phyloP scores from a whole-genome alignment of 2,888 invertebrate species.

The Ophion ellenae region DNA sequence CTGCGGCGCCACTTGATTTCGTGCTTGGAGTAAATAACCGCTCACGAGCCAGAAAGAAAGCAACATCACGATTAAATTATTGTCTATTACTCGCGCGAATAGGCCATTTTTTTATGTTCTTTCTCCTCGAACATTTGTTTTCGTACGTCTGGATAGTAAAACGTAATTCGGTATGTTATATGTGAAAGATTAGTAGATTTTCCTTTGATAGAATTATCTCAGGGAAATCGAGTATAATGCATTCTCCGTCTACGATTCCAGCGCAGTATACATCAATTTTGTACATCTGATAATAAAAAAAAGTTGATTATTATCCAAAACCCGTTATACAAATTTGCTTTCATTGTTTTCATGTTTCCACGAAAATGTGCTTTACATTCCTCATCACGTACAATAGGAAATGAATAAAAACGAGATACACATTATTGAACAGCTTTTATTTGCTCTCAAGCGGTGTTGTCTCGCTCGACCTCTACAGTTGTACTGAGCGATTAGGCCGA shows the following conservation, averaged over 20 bases:
- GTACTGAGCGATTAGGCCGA: constrained; percentile 19
- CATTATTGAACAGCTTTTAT: constrained; percentile 34
- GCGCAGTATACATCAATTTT: constrained; percentile 66
- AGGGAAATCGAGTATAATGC: constrained; percentile 61
- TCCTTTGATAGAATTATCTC: constrained; percentile 61
- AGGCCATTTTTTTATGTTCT: background rate
- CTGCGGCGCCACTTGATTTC: background rate
- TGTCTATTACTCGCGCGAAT: background rate
- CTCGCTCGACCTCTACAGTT: constrained; percentile 36
- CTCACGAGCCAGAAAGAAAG: background rate
- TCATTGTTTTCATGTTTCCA: background rate
- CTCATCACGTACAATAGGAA: background rate
- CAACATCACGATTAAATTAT: background rate
- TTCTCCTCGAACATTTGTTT: constrained; percentile 12
- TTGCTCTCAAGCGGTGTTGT: constrained; percentile 31
- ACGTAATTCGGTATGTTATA: constrained; percentile 25
- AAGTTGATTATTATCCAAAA: constrained; percentile 52
- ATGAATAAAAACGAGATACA: background rate
- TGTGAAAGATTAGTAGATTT: constrained; percentile 40
- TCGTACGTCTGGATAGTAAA: constrained; percentile 41
- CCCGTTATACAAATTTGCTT: background rate
- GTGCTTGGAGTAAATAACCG: background rate
- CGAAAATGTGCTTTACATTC: background rate
- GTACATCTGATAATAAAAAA: constrained; percentile 66
- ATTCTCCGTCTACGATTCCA: constrained; percentile 65